Percentiles rank a stretch among this genome's conserved stretches.
Conservation (phyloP, 2,888 invertebrate species). For the Halictus ligatus region DNA sequence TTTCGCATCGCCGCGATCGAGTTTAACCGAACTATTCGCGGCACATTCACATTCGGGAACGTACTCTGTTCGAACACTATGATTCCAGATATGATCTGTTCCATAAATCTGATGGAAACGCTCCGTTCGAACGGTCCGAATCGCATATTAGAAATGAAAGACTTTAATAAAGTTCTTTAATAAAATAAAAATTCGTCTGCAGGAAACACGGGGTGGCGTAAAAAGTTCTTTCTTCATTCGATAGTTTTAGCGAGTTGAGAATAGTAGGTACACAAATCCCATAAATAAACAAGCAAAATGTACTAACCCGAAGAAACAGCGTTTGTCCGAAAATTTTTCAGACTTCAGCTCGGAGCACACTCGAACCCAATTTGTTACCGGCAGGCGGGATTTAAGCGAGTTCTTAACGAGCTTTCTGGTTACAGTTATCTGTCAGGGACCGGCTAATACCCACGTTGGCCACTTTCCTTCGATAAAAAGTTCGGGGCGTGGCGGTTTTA, state of each 20-base stretch:
- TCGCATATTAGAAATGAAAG: not conserved
- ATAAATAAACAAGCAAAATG: not conserved
- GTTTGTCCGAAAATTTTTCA: not conserved
- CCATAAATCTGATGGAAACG: not conserved
- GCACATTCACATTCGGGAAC: not conserved
- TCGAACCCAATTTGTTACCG: slow-evolving; percentile 51
- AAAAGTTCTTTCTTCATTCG: too few relatives aligned
- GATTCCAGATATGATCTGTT: not conserved
- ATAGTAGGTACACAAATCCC: too few relatives aligned
- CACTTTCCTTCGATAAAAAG: slow-evolving; percentile 52
- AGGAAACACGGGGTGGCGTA: too few relatives aligned
- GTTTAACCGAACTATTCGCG: not conserved
- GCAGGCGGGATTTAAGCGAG: slow-evolving; percentile 72
- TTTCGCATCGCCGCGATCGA: slow-evolving; percentile 32
- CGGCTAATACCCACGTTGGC: slow-evolving; percentile 64
- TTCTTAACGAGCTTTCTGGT: slow-evolving; percentile 73
- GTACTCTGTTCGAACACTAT: not conserved
- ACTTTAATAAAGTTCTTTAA: too few relatives aligned
- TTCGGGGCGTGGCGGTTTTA: slow-evolving; percentile 54
- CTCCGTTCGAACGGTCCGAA: not conserved
- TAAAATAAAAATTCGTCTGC: too few relatives aligned
- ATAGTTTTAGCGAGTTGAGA: too few relatives aligned
- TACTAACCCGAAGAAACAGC: not conserved
- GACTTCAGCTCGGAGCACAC: slow-evolving; percentile 30
- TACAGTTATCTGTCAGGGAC: slow-evolving; percentile 63